phyloP scores from a whole-genome alignment of 1,140 invertebrate genomes.

The Eriocheir sinensis region DNA sequence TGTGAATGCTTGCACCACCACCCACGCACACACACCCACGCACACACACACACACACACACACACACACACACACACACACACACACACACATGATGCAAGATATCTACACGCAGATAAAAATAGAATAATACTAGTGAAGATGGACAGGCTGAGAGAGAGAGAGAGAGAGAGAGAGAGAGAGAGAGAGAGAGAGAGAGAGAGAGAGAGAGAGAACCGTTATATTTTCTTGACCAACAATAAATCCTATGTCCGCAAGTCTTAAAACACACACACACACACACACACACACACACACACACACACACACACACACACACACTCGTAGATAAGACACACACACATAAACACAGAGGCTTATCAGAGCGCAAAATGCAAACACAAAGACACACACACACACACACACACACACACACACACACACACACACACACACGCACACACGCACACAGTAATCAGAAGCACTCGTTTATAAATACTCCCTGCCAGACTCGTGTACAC shows the following conservation, averaged over 20 bases:
- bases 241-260: neutral
- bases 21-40: no score
- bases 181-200: neutral
- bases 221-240: conserved; percentile 17
- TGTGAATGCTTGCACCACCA: no score
- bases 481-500: neutral
- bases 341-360: neutral
- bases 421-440: conserved; percentile 19
- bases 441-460: neutral
- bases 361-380: conserved; percentile 4
- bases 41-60: no score
- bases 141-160: neutral
- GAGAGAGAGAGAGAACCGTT: neutral
- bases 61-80: no score
- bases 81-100: neutral
- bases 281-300: neutral
- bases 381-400: neutral
- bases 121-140: neutral
- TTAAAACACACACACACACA: neutral
- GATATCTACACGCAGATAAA: neutral
- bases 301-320: neutral
- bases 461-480: neutral
- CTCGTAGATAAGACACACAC: neutral
- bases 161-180: conserved; percentile 4
- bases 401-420: conserved; percentile 2